These are phyloP conservation scores for Torymus tubicola DNA, from an alignment of 2,888 invertebrate species.

Conservation along the genomic window DNA sequence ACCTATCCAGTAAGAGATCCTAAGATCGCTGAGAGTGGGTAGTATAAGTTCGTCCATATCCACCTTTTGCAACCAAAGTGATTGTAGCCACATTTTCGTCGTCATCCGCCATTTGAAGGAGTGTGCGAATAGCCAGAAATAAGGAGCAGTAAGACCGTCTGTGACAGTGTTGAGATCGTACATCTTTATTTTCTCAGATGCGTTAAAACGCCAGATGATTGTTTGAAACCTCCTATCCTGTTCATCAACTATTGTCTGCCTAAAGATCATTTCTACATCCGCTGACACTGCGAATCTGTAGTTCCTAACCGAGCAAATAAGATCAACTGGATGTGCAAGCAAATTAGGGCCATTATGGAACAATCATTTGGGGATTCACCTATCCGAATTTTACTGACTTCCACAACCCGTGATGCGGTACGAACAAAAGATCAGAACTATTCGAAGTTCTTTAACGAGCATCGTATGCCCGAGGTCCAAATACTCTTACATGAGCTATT, in stretches of 20 bases:
- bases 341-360: background rate
- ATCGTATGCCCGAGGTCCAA: background rate
- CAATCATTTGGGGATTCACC: background rate
- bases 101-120: background rate
- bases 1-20: background rate
- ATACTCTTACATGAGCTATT: too few species aligned
- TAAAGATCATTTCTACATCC: background rate
- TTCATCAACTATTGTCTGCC: background rate
- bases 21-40: background rate
- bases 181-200: background rate
- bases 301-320: background rate
- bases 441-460: background rate
- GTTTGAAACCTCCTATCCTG: background rate
- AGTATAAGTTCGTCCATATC: background rate
- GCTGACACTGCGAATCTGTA: background rate
- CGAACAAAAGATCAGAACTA: background rate
- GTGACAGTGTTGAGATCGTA: background rate
- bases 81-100: background rate
- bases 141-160: background rate
- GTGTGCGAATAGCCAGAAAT: background rate
- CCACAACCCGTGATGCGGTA: background rate
- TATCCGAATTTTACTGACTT: background rate
- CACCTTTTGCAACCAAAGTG: background rate
- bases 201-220: background rate
- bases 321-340: background rate